Percentiles rank a stretch among this genome's conserved stretches.
Conservation (phyloP, 2,797 vertebrate genomes). For the Paramormyrops hopkinsi region DNA sequence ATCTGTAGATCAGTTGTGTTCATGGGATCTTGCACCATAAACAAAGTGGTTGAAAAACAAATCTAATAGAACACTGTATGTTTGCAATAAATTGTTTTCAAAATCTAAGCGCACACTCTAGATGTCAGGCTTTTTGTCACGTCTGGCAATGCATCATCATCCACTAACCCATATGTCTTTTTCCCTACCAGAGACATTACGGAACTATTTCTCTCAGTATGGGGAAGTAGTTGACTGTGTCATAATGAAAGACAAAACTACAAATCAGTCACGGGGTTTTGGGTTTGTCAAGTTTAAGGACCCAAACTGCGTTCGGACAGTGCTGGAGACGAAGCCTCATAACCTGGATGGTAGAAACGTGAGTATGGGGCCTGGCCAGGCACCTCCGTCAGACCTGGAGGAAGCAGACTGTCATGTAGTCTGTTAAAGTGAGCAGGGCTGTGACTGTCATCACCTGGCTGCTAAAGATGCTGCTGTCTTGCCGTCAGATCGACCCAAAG, state of each 20-base stretch:
- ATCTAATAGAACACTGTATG: neutral
- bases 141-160: neutral
- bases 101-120: neutral
- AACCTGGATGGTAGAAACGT: slow-evolving; percentile 97
- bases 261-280: slow-evolving; percentile 98
- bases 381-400: neutral
- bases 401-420: neutral
- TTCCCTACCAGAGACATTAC: slow-evolving; percentile 82
- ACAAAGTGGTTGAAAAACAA: neutral
- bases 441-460: neutral
- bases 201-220: slow-evolving; percentile 97
- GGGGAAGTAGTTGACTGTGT: slow-evolving; percentile 99
- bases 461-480: slow-evolving; percentile 28
- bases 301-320: slow-evolving; percentile 96
- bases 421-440: neutral
- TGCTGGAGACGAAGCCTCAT: slow-evolving; percentile 95
- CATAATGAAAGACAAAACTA: slow-evolving; percentile 99
- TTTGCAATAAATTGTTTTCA: slow-evolving; percentile 13
- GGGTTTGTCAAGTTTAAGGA: slow-evolving; percentile 99
- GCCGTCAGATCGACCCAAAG: slow-evolving; percentile 92
- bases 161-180: slow-evolving; percentile 22
- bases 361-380: slow-evolving; percentile 55
- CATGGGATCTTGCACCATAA: neutral
- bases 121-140: neutral
- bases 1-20: neutral